phyloP scores from a whole-genome alignment of 2,113 vertebrate genomes.

The Hyperopisus bebe region DNA sequence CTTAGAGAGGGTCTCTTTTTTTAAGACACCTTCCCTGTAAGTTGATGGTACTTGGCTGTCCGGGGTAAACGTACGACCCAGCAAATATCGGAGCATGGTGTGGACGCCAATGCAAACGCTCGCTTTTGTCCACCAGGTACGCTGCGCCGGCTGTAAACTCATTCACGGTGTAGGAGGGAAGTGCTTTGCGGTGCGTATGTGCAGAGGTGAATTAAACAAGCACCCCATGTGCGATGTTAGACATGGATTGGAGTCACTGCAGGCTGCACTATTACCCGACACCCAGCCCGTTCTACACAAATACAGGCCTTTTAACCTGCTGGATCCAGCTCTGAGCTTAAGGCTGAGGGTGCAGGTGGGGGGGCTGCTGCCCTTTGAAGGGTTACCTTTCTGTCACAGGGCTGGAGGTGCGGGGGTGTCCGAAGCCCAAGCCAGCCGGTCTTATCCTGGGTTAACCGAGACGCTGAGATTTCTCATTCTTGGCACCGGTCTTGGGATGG shows the following conservation, averaged over 20 bases:
- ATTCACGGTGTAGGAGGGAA: background rate
- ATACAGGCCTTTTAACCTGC: background rate
- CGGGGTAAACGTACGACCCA: background rate
- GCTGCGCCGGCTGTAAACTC: background rate
- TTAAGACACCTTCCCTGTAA: background rate
- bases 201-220: background rate
- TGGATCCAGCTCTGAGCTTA: background rate
- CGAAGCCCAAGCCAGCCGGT: background rate
- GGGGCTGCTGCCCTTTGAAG: background rate
- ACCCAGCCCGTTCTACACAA: background rate
- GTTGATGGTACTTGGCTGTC: background rate
- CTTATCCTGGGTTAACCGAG: background rate
- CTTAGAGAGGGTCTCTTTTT: background rate
- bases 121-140: background rate
- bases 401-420: background rate
- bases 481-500: background rate
- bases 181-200: background rate
- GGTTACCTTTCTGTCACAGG: background rate
- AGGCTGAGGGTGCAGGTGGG: background rate
- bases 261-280: background rate
- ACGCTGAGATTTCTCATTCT: background rate
- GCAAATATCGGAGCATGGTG: background rate
- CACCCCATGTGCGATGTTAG: background rate
- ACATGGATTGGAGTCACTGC: background rate
- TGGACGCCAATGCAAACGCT: background rate